Evolutionary conservation across 2,888 invertebrate genomes (phyloP).

Genomic region (Euzetes globulus): DNA sequence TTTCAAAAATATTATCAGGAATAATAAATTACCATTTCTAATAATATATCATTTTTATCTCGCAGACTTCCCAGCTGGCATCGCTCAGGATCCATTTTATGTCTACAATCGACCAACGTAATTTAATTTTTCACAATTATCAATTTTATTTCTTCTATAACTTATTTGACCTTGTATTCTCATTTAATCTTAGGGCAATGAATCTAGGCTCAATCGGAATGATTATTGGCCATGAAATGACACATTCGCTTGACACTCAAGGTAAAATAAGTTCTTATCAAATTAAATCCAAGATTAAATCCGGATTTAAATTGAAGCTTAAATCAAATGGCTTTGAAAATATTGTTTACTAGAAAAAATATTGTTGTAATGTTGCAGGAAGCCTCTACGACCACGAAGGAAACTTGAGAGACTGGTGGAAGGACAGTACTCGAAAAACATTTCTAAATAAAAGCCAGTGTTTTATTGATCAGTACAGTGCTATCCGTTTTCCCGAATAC

Average conservation of each 20-base stretch:
- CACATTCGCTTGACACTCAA: conserved; percentile 30
- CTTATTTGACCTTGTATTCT: too few species aligned
- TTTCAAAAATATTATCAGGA: too few species aligned
- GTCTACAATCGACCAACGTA: conserved; percentile 7
- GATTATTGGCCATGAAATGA: conserved; percentile 35
- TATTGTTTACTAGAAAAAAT: not conserved
- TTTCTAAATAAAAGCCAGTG: conserved; percentile 31
- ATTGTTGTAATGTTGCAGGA: conserved; percentile 2
- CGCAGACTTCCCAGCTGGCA: conserved; percentile 3
- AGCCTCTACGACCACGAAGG: conserved; percentile 25
- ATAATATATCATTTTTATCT: not conserved
- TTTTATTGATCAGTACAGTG: conserved; percentile 31
- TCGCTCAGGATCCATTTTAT: conserved; percentile 28
- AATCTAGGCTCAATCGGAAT: conserved; percentile 34
- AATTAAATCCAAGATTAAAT: too few species aligned
- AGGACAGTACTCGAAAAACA: not conserved
- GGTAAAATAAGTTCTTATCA: too few species aligned
- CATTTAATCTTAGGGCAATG: conserved; percentile 32
- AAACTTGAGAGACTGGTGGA: conserved; percentile 32
- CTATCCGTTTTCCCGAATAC: not conserved
- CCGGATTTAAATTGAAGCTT: too few species aligned
- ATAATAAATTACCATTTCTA: too few species aligned
- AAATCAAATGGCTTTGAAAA: too few species aligned
- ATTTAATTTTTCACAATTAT: not conserved
- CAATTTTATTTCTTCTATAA: not conserved